Percentiles rank a stretch among this genome's conserved stretches.
Evolutionary conservation across 2,113 vertebrate genomes (phyloP).

Genomic region (Polypterus bichir): DNA sequence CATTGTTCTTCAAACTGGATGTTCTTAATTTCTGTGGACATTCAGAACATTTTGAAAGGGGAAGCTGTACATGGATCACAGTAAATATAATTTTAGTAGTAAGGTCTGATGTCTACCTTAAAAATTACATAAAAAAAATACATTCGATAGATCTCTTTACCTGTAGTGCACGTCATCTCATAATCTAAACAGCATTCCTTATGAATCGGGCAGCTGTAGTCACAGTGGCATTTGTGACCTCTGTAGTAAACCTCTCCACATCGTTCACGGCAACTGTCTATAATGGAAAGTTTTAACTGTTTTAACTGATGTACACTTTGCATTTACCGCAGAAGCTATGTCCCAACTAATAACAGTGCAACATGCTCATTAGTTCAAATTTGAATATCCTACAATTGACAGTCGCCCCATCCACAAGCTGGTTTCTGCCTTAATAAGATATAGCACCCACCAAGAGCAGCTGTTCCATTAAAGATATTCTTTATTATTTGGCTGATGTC

Average conservation of each 20-base stretch:
- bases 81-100: too few relatives aligned
- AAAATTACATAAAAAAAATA: neutral
- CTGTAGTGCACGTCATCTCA: slow-evolving; percentile 62
- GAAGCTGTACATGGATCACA: too few relatives aligned
- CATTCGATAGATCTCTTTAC: slow-evolving; percentile 46
- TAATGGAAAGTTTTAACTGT: slow-evolving; percentile 46
- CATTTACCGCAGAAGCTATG: neutral
- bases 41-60: too few relatives aligned
- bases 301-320: slow-evolving; percentile 21
- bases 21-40: too few relatives aligned
- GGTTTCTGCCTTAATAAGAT: neutral
- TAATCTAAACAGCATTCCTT: slow-evolving; percentile 83
- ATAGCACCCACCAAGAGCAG: neutral
- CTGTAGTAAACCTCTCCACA: slow-evolving; percentile 78
- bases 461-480: too few relatives aligned
- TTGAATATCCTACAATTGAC: neutral
- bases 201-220: slow-evolving; percentile 69
- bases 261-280: slow-evolving; percentile 69
- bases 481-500: too few relatives aligned
- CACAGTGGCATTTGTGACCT: slow-evolving; percentile 75
- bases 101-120: too few relatives aligned
- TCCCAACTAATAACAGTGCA: neutral
- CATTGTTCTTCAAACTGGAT: too few relatives aligned
- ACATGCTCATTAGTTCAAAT: neutral
- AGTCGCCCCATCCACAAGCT: neutral